Evolutionary conservation across 2,113 vertebrate species (phyloP), one percentile per base, ranked within the genome.

Genomic region (Eptesicus fuscus): DNA sequence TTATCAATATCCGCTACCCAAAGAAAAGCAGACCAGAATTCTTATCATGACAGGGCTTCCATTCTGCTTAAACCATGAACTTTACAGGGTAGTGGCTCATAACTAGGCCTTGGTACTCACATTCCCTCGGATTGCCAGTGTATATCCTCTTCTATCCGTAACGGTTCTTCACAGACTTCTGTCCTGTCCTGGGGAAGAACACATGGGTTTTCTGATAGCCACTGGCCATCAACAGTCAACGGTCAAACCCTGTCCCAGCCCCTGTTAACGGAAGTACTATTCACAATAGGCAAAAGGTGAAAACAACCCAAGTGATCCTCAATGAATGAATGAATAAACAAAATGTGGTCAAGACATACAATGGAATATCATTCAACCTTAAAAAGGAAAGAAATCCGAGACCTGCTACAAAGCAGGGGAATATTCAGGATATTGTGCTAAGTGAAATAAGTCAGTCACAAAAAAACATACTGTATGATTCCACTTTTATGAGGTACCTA

Each of bases 141-240:
- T 0, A 97, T 16, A 49, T 99, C 99, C 98, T 99, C 99, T 97
- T 99, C 99, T 98, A 99, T 99, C 98, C 99, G 99, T 88, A 99
- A 90, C 0, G 99, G 98, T 90, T 99, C 99, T 95, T 99, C 99
- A 83, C 99, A 99, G 95, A 99, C 98, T 47, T 98, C 98, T 56
- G 98, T 94, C 96, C 98, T 98, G 83, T 98, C 98, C 99, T 99
- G 97, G 88, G 67, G 96, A 32, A 97, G 90, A 97, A 92, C 82
- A 96, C 53, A 94, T 0, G 0, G 59, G 69, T 67, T 89, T 61
- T 76, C 63, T 92, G 85, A 97, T 95, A 97, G 84, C 13, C 51
- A 44, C 25, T 61, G 94, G 94, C 80, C 93, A 13, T 92, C 20
- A 61, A 61, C 25, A 70, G 93, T 84, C 92, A 73, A 79, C 7